A percentile compares a stretch with the other conserved stretches of the same genome.
phyloP scores from a whole-genome alignment of 1,140 invertebrate species.

The Leptopilina clavipes region DNA sequence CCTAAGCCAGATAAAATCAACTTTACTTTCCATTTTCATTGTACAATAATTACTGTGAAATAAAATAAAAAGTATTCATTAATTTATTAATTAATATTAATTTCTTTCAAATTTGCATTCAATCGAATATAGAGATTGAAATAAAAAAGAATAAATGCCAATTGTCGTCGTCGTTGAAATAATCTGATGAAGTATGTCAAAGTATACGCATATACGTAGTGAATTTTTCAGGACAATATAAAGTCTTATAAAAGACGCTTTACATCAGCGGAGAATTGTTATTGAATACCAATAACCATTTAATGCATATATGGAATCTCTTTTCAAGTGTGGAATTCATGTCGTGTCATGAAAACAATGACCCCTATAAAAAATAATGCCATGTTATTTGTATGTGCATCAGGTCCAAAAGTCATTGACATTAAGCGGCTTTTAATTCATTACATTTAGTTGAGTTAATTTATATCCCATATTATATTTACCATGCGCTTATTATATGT shows the following conservation, averaged over 20 bases:
- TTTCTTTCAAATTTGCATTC: too few species aligned
- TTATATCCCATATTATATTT: conserved; percentile 1
- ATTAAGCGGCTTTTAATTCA: neutral
- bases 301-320: neutral
- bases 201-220: too few species aligned
- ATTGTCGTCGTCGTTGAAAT: too few species aligned
- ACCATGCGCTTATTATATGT: too few species aligned
- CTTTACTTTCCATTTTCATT: too few species aligned
- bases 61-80: too few species aligned
- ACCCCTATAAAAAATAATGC: conserved; percentile 21
- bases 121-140: too few species aligned
- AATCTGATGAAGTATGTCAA: too few species aligned
- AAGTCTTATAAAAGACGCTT: neutral
- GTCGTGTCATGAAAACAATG: conserved; percentile 26
- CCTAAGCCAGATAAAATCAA: too few species aligned
- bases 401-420: neutral
- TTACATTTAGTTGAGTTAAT: conserved; percentile 14
- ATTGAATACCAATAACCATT: conserved; percentile 27
- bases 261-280: neutral
- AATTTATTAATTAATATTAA: too few species aligned
- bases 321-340: conserved; percentile 4
- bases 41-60: too few species aligned
- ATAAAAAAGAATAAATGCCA: too few species aligned
- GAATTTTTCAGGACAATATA: neutral
- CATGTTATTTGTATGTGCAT: conserved; percentile 32